Base-by-base conservation (phyloP, 1,140 invertebrate genomes). In the Sitophilus oryzae region DNA sequence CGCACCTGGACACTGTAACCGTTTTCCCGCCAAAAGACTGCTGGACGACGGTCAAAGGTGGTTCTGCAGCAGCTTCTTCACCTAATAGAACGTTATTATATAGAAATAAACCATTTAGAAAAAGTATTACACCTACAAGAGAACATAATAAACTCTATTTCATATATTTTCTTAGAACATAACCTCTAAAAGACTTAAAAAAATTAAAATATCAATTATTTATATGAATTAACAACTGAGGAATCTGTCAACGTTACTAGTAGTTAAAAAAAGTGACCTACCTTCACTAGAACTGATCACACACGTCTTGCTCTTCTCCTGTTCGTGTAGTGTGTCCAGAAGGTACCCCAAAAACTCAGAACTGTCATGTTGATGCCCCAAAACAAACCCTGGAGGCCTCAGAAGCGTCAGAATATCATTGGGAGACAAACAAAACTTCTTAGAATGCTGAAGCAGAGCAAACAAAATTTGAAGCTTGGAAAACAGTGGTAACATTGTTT, bases 321-420 rank as follows among this genome's bases (percentile, higher is more conserved):
- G 79, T 65, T 87, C 84, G 52, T 87, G 82, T n/a, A 88, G 63
- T 41, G 79, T 74, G 63, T 88, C 84, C 45, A 88, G 70, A 2
- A 88, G 67, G 68, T 83, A 86, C 76, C 85, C 83, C 37, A 93
- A 76, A 74, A 89, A 92, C 74, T 93, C 90, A 1, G 88, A 90
- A 70, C 88, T 91, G 65, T 93, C 90, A 65, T 93, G 89, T 63
- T 92, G 89, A 59, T 84, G 78, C 18, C 87, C 83, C 18, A 76
- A 74, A 19, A 79, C 76, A 69, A 93, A 92, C 66, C 85, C 87
- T 0, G 84, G 77, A 8, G 89, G 89, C 58, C 83, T 74, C 0
- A 85, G 80, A 0, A 79, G 76, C 42, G 76, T 73, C 35, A 85
- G 73, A 63, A 91, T 83, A 38, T 82, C 82, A 20, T 73, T 77